These are phyloP conservation scores for Meliscaeva auricollis DNA, from an alignment of 2,888 invertebrate genomes.

Conservation along the genomic window DNA sequence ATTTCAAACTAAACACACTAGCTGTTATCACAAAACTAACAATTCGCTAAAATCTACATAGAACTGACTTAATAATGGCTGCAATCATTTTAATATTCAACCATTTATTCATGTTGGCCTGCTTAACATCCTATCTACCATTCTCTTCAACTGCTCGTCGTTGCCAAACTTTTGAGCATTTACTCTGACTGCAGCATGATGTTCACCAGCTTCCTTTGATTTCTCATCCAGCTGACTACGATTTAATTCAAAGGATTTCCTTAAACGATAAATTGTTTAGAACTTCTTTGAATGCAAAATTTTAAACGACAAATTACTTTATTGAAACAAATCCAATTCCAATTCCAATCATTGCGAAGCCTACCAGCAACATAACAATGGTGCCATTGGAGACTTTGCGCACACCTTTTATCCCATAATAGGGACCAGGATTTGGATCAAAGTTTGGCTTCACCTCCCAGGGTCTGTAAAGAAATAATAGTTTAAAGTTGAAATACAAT, in stretches of 20 bases:
- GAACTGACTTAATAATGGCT: too few relatives aligned
- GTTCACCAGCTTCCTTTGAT: slow-evolving; percentile 85
- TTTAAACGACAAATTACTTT: slow-evolving; percentile 84
- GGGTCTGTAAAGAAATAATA: slow-evolving; percentile 68
- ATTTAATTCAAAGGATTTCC: slow-evolving; percentile 85
- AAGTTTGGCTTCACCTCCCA: slow-evolving; percentile 81
- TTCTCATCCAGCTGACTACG: slow-evolving; percentile 84
- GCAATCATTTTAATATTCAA: too few relatives aligned
- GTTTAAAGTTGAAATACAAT: neutral
- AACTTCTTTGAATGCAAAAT: neutral
- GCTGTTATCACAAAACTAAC: slow-evolving; percentile 18
- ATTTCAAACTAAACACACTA: slow-evolving; percentile 18
- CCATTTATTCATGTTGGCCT: slow-evolving; percentile 26
- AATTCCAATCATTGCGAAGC: slow-evolving; percentile 86
- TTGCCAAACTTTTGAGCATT: slow-evolving; percentile 86
- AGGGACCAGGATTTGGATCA: slow-evolving; percentile 83
- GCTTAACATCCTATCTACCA: slow-evolving; percentile 79
- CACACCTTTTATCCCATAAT: slow-evolving; percentile 87
- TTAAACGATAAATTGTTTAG: slow-evolving; percentile 77
- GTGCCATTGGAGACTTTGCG: slow-evolving; percentile 87
- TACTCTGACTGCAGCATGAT: slow-evolving; percentile 85
- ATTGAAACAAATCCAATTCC: slow-evolving; percentile 87
- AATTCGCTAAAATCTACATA: neutral
- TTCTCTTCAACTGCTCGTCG: slow-evolving; percentile 84
- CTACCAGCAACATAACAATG: slow-evolving; percentile 86